These are phyloP conservation scores for Thera britannica DNA, from an alignment of 2,888 invertebrate species.

Conservation along the genomic window DNA sequence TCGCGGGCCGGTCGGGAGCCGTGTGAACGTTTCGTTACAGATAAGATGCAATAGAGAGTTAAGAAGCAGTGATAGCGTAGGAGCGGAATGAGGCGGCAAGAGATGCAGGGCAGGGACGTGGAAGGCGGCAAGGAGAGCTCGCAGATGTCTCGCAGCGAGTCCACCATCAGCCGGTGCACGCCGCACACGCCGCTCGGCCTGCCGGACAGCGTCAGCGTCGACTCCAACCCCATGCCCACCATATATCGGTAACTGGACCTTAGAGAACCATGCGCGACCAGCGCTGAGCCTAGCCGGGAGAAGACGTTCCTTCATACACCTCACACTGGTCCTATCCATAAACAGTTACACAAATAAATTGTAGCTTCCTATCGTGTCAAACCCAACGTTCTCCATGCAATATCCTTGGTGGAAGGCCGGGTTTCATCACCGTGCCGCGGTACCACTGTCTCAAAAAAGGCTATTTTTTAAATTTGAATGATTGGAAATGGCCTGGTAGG, in stretches of 20 bases:
- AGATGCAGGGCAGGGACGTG: conserved; percentile 74
- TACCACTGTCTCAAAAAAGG: no score
- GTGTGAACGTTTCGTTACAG: conserved; percentile 73
- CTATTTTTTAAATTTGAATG: no score
- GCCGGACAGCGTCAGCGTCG: conserved; percentile 92
- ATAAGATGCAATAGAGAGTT: conserved; percentile 76
- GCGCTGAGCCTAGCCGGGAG: conserved; percentile 45
- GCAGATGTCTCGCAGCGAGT: conserved; percentile 90
- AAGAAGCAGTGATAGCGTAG: conserved; percentile 77
- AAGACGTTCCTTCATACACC: conserved; percentile 54
- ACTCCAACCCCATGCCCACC: conserved; percentile 93
- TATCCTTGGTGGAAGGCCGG: no score
- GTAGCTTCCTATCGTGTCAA: no score
- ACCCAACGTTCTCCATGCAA: no score
- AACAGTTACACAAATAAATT: not conserved
- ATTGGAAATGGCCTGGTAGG: no score
- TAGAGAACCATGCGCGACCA: conserved; percentile 43
- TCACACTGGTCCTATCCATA: not conserved
- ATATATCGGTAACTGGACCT: conserved; percentile 91
- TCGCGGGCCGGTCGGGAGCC: conserved; percentile 61
- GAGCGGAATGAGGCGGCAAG: conserved; percentile 76
- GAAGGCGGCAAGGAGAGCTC: conserved; percentile 71
- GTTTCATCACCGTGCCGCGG: no score
- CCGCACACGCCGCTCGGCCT: conserved; percentile 79
- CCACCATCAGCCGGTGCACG: conserved; percentile 86